These are phyloP conservation scores for Melipona beecheii DNA, from an alignment of 2,888 invertebrate species.

Conservation along the genomic window DNA sequence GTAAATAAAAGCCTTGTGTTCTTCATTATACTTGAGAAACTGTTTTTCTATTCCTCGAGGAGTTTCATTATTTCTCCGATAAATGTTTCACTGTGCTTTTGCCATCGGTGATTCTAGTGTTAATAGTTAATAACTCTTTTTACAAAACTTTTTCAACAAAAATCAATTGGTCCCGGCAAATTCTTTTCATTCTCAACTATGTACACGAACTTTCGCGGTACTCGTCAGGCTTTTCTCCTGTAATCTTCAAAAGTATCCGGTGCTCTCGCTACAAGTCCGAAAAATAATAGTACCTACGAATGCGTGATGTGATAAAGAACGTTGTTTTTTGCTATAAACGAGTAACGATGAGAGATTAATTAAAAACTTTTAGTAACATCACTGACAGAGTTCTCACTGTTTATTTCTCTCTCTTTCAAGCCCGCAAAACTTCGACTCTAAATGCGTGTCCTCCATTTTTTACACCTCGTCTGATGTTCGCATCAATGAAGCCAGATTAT, in stretches of 20 bases:
- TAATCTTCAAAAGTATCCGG: constrained; percentile 22
- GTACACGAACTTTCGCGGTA: too few species aligned
- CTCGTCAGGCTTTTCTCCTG: not conserved
- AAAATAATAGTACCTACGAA: constrained; percentile 68
- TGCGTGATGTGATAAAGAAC: constrained; percentile 75
- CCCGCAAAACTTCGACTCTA: constrained; percentile 20
- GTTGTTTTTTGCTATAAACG: constrained; percentile 74
- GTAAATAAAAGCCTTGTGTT: too few species aligned
- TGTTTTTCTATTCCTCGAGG: too few species aligned
- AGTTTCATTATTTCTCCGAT: too few species aligned
- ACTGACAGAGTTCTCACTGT: constrained; percentile 64
- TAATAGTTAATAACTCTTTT: not conserved
- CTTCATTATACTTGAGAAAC: too few species aligned
- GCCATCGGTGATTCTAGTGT: too few species aligned
- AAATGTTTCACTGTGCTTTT: too few species aligned
- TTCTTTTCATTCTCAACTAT: too few species aligned
- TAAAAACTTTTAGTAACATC: constrained; percentile 75
- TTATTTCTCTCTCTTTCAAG: constrained; percentile 18
- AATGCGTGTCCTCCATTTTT: constrained; percentile 21
- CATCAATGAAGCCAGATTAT: constrained; percentile 19
- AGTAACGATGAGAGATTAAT: constrained; percentile 65
- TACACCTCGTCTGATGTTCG: constrained; percentile 14
- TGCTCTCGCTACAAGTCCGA: constrained; percentile 68
- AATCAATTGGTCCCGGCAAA: too few species aligned
- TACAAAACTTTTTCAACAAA: not conserved